Base-by-base conservation (phyloP, 2,113 vertebrate genomes). In the Oxyura jamaicensis region DNA sequence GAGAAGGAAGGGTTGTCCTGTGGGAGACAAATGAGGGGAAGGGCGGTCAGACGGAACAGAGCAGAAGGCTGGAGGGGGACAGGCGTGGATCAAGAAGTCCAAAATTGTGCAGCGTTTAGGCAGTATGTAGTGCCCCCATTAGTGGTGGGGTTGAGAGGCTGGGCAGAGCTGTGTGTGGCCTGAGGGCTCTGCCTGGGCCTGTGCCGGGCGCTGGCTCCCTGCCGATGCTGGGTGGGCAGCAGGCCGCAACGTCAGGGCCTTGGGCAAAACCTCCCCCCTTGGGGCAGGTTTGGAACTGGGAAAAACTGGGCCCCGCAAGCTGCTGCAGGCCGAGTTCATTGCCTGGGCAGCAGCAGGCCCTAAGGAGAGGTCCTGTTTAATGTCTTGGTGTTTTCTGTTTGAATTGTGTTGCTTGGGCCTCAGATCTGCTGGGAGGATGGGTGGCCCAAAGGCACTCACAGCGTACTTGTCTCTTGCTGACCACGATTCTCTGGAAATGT, bases 291-390 rank as follows among this genome's bases (percentile, higher is more conserved):
- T 59, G 75, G 59, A 76, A 39, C 31, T 36, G 76, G 69, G 55
- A 36, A 76, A 66, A 79, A 41, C 8, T 44, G 6, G 50, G 55
- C 31, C 46, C 46, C 35, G 11, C 39, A 26, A 31, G 48, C 20
- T 90, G 26, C 72, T 89, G 42, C 0, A 4, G 53, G 58, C 42
- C 36, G 62, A 93, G 33, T 69, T 89, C 62, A 46, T 59, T 29
- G 55, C 67, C 52, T 66, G 71, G 55, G 53, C 39, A 82, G 53
- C 60, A 46, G 35, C 69, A 88, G 68, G 44, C 42, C 25, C 60
- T 92, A 55, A 84, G 69, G 63, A 95, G 28, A 88, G 28, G 55
- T 66, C n/a, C 76, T 91, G 63, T 72, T 93, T 88, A 79, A 80
- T 55, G 31, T 95, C 75, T 83, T 66, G 29, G 26, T 85, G 25